A percentile compares a stretch with the other conserved stretches of the same genome.
Conservation (phyloP, 2,113 vertebrate species). For the Dicrurus megarhynchus region DNA sequence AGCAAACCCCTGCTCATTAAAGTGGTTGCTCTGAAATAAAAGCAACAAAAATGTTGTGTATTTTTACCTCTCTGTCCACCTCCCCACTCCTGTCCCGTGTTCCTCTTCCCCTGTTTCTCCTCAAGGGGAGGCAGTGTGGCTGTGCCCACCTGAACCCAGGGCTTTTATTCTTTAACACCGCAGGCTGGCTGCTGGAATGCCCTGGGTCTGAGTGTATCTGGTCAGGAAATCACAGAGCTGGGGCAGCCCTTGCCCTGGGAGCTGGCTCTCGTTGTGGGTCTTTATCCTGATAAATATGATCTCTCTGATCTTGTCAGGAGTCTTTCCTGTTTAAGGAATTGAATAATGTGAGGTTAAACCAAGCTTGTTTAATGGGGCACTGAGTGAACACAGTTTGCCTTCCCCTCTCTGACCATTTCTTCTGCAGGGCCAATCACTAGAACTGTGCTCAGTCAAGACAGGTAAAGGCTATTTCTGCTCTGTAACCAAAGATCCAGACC, state of each 20-base stretch:
- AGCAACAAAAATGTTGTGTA: background rate
- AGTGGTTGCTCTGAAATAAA: background rate
- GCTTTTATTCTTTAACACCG: too few species aligned
- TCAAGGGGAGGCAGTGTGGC: background rate
- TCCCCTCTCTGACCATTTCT: background rate
- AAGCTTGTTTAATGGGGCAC: background rate
- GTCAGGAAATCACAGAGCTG: background rate
- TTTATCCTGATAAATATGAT: background rate
- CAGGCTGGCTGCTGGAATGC: background rate
- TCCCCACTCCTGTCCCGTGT: background rate
- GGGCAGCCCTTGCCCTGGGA: background rate
- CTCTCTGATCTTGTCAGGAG: background rate
- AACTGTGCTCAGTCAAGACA: background rate
- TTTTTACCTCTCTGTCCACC: background rate
- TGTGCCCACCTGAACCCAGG: background rate
- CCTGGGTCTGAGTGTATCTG: background rate
- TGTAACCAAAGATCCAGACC: background rate
- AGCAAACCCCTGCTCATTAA: background rate
- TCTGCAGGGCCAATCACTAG: background rate
- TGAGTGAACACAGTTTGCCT: background rate
- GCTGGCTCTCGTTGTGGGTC: background rate
- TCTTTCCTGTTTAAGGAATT: background rate
- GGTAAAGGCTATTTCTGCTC: background rate
- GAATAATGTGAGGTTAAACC: background rate
- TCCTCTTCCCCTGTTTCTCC: background rate